Evolutionary conservation across 1,140 invertebrate genomes (phyloP).

Genomic region (Amyelois transitella): DNA sequence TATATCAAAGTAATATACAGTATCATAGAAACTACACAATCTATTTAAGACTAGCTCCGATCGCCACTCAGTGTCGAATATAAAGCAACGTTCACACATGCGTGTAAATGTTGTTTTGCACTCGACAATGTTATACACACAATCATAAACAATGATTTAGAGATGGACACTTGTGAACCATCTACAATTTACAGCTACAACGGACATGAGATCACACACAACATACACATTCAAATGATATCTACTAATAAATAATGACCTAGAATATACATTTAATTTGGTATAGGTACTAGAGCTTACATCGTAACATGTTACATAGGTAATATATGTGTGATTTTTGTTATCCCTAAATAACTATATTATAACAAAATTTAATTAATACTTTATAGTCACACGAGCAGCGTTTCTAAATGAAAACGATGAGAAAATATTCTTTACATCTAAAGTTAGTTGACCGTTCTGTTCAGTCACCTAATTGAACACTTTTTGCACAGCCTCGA

Average conservation of each 20-base stretch:
- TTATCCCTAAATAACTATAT: constrained; percentile 13
- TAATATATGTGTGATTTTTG: constrained; percentile 19
- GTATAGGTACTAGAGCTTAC: constrained; percentile 67
- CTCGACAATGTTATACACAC: neutral
- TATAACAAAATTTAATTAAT: constrained; percentile 27
- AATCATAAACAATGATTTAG: constrained; percentile 14
- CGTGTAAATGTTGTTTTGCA: neutral
- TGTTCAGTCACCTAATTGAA: constrained; percentile 64
- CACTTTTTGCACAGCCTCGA: constrained; percentile 73
- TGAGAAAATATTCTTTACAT: constrained; percentile 54
- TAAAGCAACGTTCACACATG: neutral
- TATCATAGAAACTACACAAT: neutral
- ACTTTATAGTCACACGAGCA: constrained; percentile 49
- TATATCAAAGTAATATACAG: neutral
- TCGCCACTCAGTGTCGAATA: neutral
- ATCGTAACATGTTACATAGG: constrained; percentile 6
- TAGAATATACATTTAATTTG: constrained; percentile 66
- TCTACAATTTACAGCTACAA: constrained; percentile 22
- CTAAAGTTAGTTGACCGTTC: constrained; percentile 26
- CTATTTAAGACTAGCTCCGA: constrained; percentile 38
- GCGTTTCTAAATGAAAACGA: constrained; percentile 63
- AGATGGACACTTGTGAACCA: constrained; percentile 51
- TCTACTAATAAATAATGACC: constrained; percentile 70
- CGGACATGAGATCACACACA: constrained; percentile 66
- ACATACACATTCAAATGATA: constrained; percentile 52